phyloP scores from a whole-genome alignment of 2,888 invertebrate genomes.

The Tetanocera ferruginea region DNA sequence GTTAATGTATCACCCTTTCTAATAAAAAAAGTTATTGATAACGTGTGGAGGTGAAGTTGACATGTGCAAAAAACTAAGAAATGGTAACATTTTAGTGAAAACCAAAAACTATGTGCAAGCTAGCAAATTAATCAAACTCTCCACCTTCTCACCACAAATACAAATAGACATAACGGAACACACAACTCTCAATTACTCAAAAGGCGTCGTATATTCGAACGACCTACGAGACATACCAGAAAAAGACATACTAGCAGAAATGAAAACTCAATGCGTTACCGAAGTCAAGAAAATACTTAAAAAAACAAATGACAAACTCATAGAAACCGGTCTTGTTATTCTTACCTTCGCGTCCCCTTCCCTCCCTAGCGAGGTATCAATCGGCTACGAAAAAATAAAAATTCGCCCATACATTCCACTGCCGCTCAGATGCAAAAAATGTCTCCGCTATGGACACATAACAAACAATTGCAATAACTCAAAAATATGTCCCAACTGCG shows the following conservation, averaged over 20 bases:
- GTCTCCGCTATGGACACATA: background rate
- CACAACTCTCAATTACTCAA: too few relatives aligned
- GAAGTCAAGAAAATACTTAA: background rate
- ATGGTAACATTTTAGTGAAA: too few relatives aligned
- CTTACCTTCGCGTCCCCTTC: too few relatives aligned
- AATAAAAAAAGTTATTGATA: too few relatives aligned
- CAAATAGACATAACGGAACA: background rate
- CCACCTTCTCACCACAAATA: background rate
- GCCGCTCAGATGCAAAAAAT: background rate
- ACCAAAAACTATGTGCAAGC: too few relatives aligned
- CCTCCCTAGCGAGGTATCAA: background rate
- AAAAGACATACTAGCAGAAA: background rate
- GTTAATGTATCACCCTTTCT: too few relatives aligned
- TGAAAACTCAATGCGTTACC: background rate
- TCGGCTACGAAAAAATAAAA: constrained; percentile 12
- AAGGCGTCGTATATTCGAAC: too few relatives aligned
- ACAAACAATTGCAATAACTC: background rate
- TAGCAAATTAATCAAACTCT: background rate
- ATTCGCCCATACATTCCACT: constrained; percentile 8
- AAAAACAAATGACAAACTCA: background rate
- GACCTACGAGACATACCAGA: background rate
- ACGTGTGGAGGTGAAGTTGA: too few relatives aligned
- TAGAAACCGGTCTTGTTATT: constrained; percentile 12
- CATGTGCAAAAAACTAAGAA: too few relatives aligned
- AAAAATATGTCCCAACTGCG: background rate